Base-by-base conservation (phyloP, 1,140 invertebrate species). In the Leptinotarsa lineolata region DNA sequence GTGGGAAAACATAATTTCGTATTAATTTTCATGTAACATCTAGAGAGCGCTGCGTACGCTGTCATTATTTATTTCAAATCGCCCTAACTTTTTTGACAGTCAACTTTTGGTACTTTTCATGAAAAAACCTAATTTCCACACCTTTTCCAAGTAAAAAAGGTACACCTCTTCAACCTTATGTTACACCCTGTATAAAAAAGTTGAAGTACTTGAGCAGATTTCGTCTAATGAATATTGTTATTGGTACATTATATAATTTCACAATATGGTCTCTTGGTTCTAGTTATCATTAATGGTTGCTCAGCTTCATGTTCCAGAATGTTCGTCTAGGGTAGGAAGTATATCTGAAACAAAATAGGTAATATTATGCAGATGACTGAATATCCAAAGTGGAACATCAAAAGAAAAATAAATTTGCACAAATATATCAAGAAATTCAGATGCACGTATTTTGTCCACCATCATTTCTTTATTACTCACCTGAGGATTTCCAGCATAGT, bases 401-500 rank as follows among this genome's bases (percentile, higher is more conserved):
- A 2, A 54, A 54, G 48, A 30, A 30, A 8, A 39, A 39, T 54
- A 18, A 54, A 54, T 54, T n/a, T 54, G 16, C 16, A n/a, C 15
- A 54, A 54, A 13, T 16, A 67, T 39, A 39, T 20, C 58, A 59
- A 59, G 5, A 20, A 59, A 59, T 59, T 59, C 16, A 18, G 16
- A 20, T 59, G 13, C 30, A 39, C 30, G 15, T 59, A 0, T 59
- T n/a, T 59, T 59, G 16, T 16, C 20, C 13, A 4, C 15, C 20
- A 59, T n/a, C 15, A 2, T n/a, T n/a, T n/a, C n/a, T n/a, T n/a
- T 59, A 12, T 16, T 18, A 63, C 61, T 15, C 24, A 81, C 80
- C 13, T 69, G 68, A 13, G 80, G 78, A 45, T 58, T 67, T 46
- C 65, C 72, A 44, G 76, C 73, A 24, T 80, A 80, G 61, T 76